These are phyloP conservation scores for Pristionchus maxplancki DNA, from an alignment of 2,888 invertebrate genomes.

Conservation along the genomic window DNA sequence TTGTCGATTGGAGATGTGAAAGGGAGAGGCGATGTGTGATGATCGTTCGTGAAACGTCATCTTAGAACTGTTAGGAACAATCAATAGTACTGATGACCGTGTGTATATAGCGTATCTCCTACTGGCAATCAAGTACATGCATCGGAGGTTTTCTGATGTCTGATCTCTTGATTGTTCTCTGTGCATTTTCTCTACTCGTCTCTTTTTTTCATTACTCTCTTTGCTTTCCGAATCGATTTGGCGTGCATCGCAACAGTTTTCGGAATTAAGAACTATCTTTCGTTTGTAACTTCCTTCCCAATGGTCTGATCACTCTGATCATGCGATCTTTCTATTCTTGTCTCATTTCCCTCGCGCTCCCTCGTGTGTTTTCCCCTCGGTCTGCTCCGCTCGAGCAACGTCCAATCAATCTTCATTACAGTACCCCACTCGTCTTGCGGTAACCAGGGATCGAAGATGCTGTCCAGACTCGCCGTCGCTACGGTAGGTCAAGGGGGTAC, in stretches of 20 bases:
- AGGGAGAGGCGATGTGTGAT: too few relatives aligned
- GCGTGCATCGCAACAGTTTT: not conserved
- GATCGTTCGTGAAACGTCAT: too few relatives aligned
- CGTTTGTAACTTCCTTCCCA: not conserved
- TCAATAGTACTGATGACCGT: not conserved
- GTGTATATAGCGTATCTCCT: not conserved
- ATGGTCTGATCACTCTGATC: slow-evolving; percentile 1
- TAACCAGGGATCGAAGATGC: slow-evolving; percentile 47
- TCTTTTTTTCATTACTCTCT: not conserved
- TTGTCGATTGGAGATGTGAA: too few relatives aligned
- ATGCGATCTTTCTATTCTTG: not conserved
- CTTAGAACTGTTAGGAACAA: too few relatives aligned
- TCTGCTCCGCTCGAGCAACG: not conserved
- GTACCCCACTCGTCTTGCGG: slow-evolving; percentile 40
- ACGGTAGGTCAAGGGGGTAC: slow-evolving; percentile 6
- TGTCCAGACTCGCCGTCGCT: slow-evolving; percentile 50
- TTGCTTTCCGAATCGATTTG: not conserved
- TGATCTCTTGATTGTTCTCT: slow-evolving; percentile 7
- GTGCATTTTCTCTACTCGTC: not conserved
- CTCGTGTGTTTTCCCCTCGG: not conserved
- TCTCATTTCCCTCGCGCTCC: not conserved
- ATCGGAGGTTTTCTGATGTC: not conserved
- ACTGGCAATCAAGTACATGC: too few relatives aligned
- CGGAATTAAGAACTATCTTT: not conserved
- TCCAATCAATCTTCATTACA: slow-evolving; percentile 33